Percentiles rank a stretch among this genome's conserved stretches.
Evolutionary conservation across 2,797 vertebrate genomes (phyloP).

Genomic region (Betta splendens): DNA sequence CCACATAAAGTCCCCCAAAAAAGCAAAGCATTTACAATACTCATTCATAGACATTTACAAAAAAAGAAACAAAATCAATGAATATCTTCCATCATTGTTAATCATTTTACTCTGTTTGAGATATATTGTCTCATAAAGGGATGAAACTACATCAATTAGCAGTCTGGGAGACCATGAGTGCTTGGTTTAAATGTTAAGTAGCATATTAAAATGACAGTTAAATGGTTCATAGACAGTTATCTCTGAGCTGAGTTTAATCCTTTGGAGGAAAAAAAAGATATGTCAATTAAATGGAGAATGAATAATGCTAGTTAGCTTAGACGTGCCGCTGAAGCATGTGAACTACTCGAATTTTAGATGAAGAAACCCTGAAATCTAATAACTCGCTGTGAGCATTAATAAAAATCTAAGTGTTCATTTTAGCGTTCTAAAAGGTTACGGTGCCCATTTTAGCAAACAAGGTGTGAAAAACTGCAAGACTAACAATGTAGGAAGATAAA

Average conservation of each 20-base stretch:
- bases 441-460: conserved; percentile 9
- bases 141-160: conserved; percentile 89
- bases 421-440: conserved; percentile 54
- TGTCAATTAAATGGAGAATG: conserved; percentile 78
- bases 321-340: conserved; percentile 66
- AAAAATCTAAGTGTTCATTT: conserved; percentile 57
- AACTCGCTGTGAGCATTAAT: conserved; percentile 33
- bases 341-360: conserved; percentile 64
- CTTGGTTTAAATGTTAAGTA: conserved; percentile 95
- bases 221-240: conserved; percentile 90
- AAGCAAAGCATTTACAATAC: conserved; percentile 32
- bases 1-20: conserved; percentile 46
- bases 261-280: conserved; percentile 66
- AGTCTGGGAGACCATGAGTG: conserved; percentile 86
- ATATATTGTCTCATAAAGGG: conserved; percentile 94
- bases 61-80: conserved; percentile 61
- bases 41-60: conserved; percentile 48
- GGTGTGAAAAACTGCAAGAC: conserved; percentile 14
- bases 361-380: conserved; percentile 48
- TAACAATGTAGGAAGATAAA: conserved; percentile 20
- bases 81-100: conserved; percentile 89
- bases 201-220: conserved; percentile 94
- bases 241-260: conserved; percentile 77
- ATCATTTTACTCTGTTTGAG: conserved; percentile 90
- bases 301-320: conserved; percentile 78